These are phyloP conservation scores for Pseudomyrmex sp. DNA, from an alignment of 1,140 invertebrate genomes.

Conservation along the genomic window DNA sequence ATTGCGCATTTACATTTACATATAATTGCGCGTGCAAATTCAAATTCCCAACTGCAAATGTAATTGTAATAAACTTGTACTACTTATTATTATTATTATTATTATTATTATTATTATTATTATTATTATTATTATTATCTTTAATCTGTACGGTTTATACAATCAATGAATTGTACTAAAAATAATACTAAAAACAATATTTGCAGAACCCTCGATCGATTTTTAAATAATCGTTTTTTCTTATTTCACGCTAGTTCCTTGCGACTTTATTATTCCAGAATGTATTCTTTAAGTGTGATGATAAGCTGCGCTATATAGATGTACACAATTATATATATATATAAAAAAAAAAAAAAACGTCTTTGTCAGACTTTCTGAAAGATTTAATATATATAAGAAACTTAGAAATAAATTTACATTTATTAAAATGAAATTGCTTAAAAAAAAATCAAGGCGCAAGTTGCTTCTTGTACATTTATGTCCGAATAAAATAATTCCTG, in stretches of 20 bases:
- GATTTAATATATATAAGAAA: background rate
- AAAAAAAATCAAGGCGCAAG: background rate
- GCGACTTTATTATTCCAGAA: background rate
- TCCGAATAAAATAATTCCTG: slow-evolving; percentile 59
- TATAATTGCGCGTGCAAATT: background rate
- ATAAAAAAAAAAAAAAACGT: background rate
- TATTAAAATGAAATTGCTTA: background rate
- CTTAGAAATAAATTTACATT: background rate
- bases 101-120: slow-evolving; percentile 50
- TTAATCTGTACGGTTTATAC: slow-evolving; percentile 47
- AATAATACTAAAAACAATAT: background rate
- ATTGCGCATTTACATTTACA: background rate
- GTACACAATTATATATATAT: background rate
- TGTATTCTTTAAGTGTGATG: background rate
- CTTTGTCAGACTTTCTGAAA: background rate
- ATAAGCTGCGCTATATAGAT: slow-evolving; percentile 1
- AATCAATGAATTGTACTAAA: background rate
- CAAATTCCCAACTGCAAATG: slow-evolving; percentile 30
- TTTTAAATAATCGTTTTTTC: slow-evolving; percentile 10
- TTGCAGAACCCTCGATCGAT: background rate
- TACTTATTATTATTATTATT: slow-evolving; percentile 59
- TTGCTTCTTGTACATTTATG: slow-evolving; percentile 69
- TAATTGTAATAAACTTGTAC: slow-evolving; percentile 53
- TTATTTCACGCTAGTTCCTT: background rate
- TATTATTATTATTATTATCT: slow-evolving; percentile 49